These are phyloP conservation scores for Drepanosiphum platanoidis DNA, from an alignment of 2,888 invertebrate species.

Conservation along the genomic window DNA sequence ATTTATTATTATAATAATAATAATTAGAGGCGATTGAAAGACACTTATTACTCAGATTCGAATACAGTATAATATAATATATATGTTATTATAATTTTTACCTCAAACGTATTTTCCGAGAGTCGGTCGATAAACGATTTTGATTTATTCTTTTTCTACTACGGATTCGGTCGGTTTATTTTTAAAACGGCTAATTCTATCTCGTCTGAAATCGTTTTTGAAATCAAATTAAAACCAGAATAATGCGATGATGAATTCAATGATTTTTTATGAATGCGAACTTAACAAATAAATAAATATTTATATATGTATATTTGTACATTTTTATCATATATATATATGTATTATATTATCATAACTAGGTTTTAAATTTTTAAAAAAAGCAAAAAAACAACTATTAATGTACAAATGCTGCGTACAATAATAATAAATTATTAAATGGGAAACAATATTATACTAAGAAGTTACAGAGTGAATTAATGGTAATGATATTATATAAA, in stretches of 20 bases:
- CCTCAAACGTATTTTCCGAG: neutral
- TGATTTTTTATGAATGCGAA: too few species aligned
- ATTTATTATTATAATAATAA: neutral
- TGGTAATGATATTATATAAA: slow-evolving; percentile 29
- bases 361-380: neutral
- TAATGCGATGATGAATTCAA: too few species aligned
- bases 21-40: too few species aligned
- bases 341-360: neutral
- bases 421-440: neutral
- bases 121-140: neutral
- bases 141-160: neutral
- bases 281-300: neutral
- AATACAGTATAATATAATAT: too few species aligned
- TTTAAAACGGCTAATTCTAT: too few species aligned
- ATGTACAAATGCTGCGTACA: slow-evolving; percentile 13
- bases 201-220: neutral
- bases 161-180: neutral
- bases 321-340: neutral
- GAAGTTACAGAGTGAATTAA: slow-evolving; percentile 21
- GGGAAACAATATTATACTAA: slow-evolving; percentile 13
- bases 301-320: slow-evolving; percentile 17
- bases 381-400: too few species aligned
- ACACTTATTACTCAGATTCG: too few species aligned
- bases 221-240: too few species aligned
- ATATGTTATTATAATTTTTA: neutral